A percentile compares a stretch with the other conserved stretches of the same genome.
Evolutionary conservation across 2,797 vertebrate genomes (phyloP).

Genomic region (Anguilla megastoma): DNA sequence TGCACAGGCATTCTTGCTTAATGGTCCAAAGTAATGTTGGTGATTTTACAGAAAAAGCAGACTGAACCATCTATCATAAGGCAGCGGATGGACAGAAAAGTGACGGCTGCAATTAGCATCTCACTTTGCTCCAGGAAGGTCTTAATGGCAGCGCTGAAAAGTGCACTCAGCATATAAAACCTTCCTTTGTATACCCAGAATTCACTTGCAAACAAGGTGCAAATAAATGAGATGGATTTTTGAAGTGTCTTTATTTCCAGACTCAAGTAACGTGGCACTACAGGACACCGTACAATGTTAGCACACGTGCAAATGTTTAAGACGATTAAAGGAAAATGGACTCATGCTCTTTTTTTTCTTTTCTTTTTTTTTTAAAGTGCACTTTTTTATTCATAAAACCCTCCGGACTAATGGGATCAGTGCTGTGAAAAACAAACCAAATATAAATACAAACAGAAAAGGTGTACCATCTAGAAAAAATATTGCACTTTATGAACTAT

Average conservation of each 20-base stretch:
- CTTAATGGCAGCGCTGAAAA: conserved; percentile 21
- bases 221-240: conserved; percentile 49
- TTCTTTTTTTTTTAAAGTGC: conserved; percentile 63
- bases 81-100: not conserved
- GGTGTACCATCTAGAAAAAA: conserved; percentile 71
- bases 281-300: conserved; percentile 76
- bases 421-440: conserved; percentile 67
- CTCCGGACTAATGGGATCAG: conserved; percentile 65
- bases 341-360: conserved; percentile 59
- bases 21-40: conserved; percentile 15
- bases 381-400: conserved; percentile 59
- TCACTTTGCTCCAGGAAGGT: conserved; percentile 13
- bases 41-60: conserved; percentile 13
- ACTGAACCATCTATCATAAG: not conserved
- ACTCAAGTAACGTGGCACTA: conserved; percentile 80
- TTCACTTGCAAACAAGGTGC: conserved; percentile 10
- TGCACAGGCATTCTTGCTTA: not conserved
- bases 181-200: not conserved
- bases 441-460: conserved; percentile 46
- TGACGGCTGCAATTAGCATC: not conserved
- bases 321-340: conserved; percentile 61
- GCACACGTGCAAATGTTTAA: conserved; percentile 77
- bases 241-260: conserved; percentile 87
- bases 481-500: conserved; percentile 76
- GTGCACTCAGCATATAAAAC: not conserved